Conservation (phyloP, 2,113 vertebrate species). For the Myanophis thanlyinensis region DNA sequence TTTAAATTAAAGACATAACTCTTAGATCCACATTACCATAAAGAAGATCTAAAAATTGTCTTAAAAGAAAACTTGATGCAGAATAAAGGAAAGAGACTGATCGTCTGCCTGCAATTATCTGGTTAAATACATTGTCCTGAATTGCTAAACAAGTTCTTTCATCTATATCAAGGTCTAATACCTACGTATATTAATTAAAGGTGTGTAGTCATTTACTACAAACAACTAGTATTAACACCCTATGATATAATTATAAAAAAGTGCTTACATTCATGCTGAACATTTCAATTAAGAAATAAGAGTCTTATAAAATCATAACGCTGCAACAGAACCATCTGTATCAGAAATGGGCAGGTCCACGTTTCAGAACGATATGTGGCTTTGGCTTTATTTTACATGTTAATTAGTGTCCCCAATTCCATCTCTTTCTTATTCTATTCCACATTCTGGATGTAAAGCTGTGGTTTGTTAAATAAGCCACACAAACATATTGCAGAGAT, state of each 20-base stretch:
- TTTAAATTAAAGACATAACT: not conserved
- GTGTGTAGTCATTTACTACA: constrained; percentile 19
- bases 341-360: not conserved
- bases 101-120: constrained; percentile 66
- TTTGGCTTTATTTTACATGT: not conserved
- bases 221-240: constrained; percentile 3
- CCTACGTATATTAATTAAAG: constrained; percentile 67
- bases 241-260: not conserved
- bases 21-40: not conserved
- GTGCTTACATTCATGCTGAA: not conserved
- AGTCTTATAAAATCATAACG: not conserved
- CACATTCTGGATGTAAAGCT: not conserved
- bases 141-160: constrained; percentile 64
- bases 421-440: not conserved
- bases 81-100: constrained; percentile 63
- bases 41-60: not conserved
- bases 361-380: not conserved
- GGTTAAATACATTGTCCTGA: constrained; percentile 62
- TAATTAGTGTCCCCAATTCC: not conserved
- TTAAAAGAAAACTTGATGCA: constrained; percentile 36
- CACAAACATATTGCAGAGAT: not conserved
- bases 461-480: not conserved
- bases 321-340: not conserved
- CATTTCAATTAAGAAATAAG: not conserved
- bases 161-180: constrained; percentile 58